Base-by-base conservation (phyloP, 2,888 invertebrate species). In the Frankliniella intonsa region DNA sequence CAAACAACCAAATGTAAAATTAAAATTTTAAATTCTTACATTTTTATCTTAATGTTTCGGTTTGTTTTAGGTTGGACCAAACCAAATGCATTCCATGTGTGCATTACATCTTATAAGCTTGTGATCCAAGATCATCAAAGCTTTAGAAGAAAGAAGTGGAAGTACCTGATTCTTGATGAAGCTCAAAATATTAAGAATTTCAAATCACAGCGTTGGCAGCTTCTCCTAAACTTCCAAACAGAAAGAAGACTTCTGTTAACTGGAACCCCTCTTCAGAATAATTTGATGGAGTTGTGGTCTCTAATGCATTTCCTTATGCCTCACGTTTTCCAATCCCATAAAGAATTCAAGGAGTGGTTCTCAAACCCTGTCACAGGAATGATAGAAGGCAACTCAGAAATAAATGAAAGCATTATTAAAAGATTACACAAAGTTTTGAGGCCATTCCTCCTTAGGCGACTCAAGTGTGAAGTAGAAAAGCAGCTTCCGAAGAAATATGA, bases 131-230 rank as follows among this genome's bases (percentile, higher is more conserved):
- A 99, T 90, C 98, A 99, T 89, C 96, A 97, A 88, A 95, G 97
- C 87, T 99, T 99, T 89, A 92, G 99, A 82, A 90, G 98, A 85
- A 98, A 98, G 89, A 95, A 97, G 85, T 99, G 99, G 99, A 97
- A 97, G 88, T 99, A 99, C 88, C 91, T 99, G 81, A 97, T 99
- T 84, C 91, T 99, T 82, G 99, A 99, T 87, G 99, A 98, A 89
- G 99, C 99, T 65, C 99, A 99, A 88, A 99, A 99, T 88, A 99
- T 99, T 84, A 99, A 99, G 89, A 99, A 99, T 89, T 99, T 99
- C 88, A 99, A 99, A 88, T 98, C 98, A 27, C 99, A 99, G 88
- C 91, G 99, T 84, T 99, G 99, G 99, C 99, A 99, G 89, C 91
- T 97, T 87, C 89, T 99, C 85, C 90, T 99, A 82, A 98, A 97